Evolutionary conservation across 2,888 invertebrate species (phyloP), one percentile per base, ranked within the genome.

Genomic region (Notodonta dromedarius): DNA sequence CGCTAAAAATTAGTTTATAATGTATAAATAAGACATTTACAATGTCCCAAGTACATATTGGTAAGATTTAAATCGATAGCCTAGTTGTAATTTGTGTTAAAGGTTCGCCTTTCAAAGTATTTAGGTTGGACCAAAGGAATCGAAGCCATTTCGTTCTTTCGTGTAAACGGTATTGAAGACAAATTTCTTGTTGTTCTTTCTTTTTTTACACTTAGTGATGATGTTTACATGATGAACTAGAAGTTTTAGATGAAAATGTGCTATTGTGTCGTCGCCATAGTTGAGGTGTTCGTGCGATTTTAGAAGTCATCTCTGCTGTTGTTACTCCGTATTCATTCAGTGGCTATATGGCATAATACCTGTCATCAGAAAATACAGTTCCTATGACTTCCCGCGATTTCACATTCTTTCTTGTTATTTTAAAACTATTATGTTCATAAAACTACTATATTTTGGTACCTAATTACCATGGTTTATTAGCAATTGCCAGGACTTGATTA

Each of bases 121-220:
- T 84, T 90, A 90, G 91, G 91, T 93, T 92, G 92, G 87, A 85
- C 81, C 84, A 80, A 82, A 86, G 82, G 80, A 87, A 88, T 91
- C 91, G 90, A 90, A 93, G 93, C 93, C 92, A 92, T 93, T 92
- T 89, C 89, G 81, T 85, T 87, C 77, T 75, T 83, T 78, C 83
- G 74, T 84, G 77, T 81, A 85, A 84, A 87, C 83, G 83, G 73
- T 83, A 80, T 73, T 74, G 75, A 73, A 80, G 69, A 74, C 76
- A 76, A 69, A 81, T 79, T 82, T 80, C 74, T 67, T 71, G 63
- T 63, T 73, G 70, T 77, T 80, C 70, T 63, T 65, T 56, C 59
- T 71, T 71, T 65, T 71, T 24, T 58, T 61, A 65, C 65, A 68
- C 64, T 44, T 59, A 69, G 74, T 79, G 71, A 59, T 79, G 66